Base-by-base conservation (phyloP, 2,888 invertebrate species). In the Pimpla rufipes region DNA sequence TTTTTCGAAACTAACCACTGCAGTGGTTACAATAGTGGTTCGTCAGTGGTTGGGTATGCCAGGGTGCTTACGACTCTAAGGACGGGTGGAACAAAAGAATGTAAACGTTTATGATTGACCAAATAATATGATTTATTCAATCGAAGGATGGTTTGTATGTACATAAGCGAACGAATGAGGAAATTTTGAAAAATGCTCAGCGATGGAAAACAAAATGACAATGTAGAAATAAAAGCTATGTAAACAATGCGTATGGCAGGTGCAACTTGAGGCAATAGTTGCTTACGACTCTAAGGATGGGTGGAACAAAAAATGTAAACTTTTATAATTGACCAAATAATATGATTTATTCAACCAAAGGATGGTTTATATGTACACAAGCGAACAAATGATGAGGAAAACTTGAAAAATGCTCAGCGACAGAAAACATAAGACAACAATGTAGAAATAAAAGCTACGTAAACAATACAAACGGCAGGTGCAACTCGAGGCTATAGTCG, bases 71-170 rank as follows among this genome's bases (percentile, higher is more conserved):
- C 11, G 8, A 16, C 23, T 35, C n/a, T 73, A 47, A 70, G 66
- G 79, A 79, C 45, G 35, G 55, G 18, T 66, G n/a, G n/a, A 18
- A 42, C 1, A 11, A 37, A 50, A 55, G n/a, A 45, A 52, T 47
- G 13, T 13, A 52, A 75, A 75, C 35, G 35, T 67, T 68, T 67
- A 45, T 11, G 29, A 67, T 37, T 10, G 57, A 74, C 45, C 18
- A 62, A 62, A 59, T 40, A 55, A 50, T 23, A 59, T 59, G 29
- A 57, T 80, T 80, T 75, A 80, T 74, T 80, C 0, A 45, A 55
- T 5, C 10, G n/a, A n/a, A 45, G 68, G 45, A 77, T 23, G 10
- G 23, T 79, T 13, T 55, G 23, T 42, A 42, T 55, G 40, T 40
- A 81, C 77, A 66, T 47, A 68, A 76, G 70, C 47, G 18, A 55